Conservation (phyloP, 2,113 vertebrate species). For the Salvator merianae region DNA sequence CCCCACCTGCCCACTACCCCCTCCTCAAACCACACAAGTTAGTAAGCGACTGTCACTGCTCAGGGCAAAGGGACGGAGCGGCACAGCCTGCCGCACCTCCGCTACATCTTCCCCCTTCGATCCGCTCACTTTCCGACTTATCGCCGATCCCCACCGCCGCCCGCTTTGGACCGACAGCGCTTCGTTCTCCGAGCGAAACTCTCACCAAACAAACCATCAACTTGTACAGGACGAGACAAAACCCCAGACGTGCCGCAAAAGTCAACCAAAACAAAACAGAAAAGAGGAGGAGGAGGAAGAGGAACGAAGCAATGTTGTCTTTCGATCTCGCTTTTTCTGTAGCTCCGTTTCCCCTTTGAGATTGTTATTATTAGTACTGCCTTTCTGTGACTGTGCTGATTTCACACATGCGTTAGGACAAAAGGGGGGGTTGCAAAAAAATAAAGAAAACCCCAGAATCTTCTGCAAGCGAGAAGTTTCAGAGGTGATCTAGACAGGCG, state of each 20-base stretch:
- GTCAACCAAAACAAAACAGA: slow-evolving; percentile 56
- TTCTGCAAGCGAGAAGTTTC: slow-evolving; percentile 56
- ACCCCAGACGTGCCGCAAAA: slow-evolving; percentile 10
- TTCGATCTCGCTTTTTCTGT: neutral
- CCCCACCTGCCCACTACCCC: no score
- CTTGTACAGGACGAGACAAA: neutral
- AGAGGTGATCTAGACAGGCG: slow-evolving; percentile 58
- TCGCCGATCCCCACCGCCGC: neutral
- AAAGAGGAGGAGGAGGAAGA: neutral
- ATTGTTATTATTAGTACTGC: neutral
- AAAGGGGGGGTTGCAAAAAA: no score
- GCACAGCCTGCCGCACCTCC: neutral
- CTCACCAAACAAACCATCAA: neutral
- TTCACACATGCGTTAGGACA: neutral
- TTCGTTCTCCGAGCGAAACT: neutral
- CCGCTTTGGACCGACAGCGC: no score
- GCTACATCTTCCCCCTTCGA: neutral
- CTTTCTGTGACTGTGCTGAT: slow-evolving; percentile 29
- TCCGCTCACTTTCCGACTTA: neutral
- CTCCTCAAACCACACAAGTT: no score
- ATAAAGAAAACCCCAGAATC: slow-evolving; percentile 2
- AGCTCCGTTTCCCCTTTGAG: slow-evolving; percentile 28
- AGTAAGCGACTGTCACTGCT: neutral
- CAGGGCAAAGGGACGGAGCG: neutral
- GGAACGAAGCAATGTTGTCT: neutral